phyloP scores from a whole-genome alignment of 2,113 vertebrate species.

The Nicator chloris region DNA sequence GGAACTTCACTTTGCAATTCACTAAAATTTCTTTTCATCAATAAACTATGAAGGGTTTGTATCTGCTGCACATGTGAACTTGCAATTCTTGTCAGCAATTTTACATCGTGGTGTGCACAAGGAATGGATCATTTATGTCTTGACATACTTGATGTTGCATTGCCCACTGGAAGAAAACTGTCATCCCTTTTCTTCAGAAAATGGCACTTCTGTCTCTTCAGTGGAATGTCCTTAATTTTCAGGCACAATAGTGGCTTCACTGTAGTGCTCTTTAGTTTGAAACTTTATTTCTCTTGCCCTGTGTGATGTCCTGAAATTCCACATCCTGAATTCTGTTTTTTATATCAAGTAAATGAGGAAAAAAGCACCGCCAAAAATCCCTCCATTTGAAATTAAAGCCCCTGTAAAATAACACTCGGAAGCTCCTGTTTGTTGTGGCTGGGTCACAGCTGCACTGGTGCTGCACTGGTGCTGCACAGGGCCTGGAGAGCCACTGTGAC shows the following conservation, averaged over 20 bases:
- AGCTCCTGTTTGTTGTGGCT: background rate
- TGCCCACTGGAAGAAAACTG: background rate
- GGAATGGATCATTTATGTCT: background rate
- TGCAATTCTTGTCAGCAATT: background rate
- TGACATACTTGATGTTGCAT: background rate
- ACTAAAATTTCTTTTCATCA: slow-evolving; percentile 18
- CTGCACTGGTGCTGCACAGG: background rate
- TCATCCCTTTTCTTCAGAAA: background rate
- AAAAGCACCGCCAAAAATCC: background rate
- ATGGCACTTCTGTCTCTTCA: background rate
- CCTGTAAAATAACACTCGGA: background rate
- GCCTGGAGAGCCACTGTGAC: background rate
- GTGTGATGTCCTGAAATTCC: background rate
- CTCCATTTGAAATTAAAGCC: background rate
- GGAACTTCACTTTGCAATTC: slow-evolving; percentile 1
- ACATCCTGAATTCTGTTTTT: background rate
- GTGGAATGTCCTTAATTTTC: background rate
- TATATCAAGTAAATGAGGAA: background rate
- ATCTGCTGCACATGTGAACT: background rate
- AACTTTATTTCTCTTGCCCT: background rate
- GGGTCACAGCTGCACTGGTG: background rate
- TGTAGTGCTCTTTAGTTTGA: background rate
- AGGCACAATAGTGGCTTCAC: background rate
- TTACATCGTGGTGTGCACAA: background rate
- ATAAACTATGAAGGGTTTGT: slow-evolving; percentile 33